A percentile compares a stretch with the other conserved stretches of the same genome.
Evolutionary conservation across 1,140 invertebrate species (phyloP).

Genomic region (Dinothrombium tinctorium): DNA sequence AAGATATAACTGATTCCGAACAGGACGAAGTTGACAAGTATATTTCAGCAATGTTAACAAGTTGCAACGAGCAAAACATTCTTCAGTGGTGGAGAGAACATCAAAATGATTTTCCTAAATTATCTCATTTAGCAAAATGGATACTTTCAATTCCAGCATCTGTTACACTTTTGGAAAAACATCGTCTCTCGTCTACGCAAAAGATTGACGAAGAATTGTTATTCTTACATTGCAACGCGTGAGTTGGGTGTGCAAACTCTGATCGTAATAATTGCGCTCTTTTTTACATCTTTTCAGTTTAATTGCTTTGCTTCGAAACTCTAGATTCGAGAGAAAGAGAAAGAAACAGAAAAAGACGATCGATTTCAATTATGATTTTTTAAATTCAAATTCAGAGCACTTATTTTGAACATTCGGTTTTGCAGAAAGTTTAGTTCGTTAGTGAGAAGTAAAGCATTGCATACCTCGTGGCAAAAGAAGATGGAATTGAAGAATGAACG

Average conservation of each 20-base stretch:
- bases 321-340: no score
- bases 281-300: no score
- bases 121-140: slow-evolving; percentile 10
- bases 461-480: slow-evolving; percentile 6
- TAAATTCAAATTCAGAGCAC: no score
- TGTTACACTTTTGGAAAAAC: slow-evolving; percentile 9
- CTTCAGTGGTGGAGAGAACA: slow-evolving; percentile 13
- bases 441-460: slow-evolving; percentile 4
- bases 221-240: slow-evolving; percentile 12
- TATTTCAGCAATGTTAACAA: slow-evolving; percentile 7
- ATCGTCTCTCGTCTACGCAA: slow-evolving; percentile 2
- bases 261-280: no score
- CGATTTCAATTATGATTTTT: no score
- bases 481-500: slow-evolving; percentile 8
- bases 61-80: slow-evolving; percentile 10
- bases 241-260: not conserved
- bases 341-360: no score
- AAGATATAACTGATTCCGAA: slow-evolving; percentile 4
- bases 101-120: slow-evolving; percentile 9
- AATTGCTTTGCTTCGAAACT: no score
- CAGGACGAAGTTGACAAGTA: slow-evolving; percentile 12
- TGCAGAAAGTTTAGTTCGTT: no score
- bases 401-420: no score
- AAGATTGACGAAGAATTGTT: slow-evolving; percentile 5
- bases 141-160: slow-evolving; percentile 11